Conservation (phyloP, 92 coral and sea anemone genomes). For the Metridium senile region DNA sequence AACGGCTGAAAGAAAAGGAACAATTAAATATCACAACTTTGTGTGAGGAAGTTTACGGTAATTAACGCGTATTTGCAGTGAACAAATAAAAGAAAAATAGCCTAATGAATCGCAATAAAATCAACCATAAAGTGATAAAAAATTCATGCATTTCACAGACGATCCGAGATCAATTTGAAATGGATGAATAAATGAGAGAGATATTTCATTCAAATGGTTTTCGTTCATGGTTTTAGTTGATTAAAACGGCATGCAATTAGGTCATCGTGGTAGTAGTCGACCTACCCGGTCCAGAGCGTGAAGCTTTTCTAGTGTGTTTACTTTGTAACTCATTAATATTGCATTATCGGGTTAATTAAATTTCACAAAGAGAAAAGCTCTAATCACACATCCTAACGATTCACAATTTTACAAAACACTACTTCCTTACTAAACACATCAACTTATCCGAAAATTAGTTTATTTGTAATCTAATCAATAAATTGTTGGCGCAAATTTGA, state of each 20-base stretch:
- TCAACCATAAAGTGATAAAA: background rate
- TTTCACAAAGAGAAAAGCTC: constrained; percentile 23
- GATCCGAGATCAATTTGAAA: background rate
- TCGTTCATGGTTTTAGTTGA: background rate
- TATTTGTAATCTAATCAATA: background rate
- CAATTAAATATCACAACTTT: background rate
- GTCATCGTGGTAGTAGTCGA: constrained; percentile 11
- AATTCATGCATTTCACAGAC: background rate
- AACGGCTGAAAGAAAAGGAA: constrained; percentile 38
- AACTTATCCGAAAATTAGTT: background rate
- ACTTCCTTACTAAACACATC: background rate
- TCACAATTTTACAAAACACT: constrained; percentile 8
- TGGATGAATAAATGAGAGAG: background rate
- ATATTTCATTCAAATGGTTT: background rate
- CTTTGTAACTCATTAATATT: constrained; percentile 30
- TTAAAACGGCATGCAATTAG: constrained; percentile 12
- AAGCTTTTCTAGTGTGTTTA: constrained; percentile 2
- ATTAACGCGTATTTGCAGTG: background rate
- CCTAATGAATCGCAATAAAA: background rate
- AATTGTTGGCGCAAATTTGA: background rate
- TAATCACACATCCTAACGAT: constrained; percentile 7
- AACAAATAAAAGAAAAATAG: background rate
- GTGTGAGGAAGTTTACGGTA: background rate
- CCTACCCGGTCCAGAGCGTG: constrained; percentile 10
- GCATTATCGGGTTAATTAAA: constrained; percentile 27